Evolutionary conservation across 2,888 invertebrate species (phyloP).

Genomic region (Cantharis flavilabris): DNA sequence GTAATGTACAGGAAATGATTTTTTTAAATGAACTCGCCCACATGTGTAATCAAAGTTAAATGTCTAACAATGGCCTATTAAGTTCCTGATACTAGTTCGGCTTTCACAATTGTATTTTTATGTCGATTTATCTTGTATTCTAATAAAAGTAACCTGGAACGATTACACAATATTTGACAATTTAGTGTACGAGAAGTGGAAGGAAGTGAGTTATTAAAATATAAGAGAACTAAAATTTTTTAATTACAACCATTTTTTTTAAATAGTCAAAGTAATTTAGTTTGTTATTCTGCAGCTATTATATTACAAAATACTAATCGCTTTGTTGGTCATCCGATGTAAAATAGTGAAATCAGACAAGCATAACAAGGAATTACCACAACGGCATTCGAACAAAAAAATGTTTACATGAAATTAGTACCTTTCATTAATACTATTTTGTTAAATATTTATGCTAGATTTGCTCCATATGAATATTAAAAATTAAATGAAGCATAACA

Average conservation of each 20-base stretch:
- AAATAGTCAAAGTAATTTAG: constrained; percentile 20
- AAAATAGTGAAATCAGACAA: constrained; percentile 18
- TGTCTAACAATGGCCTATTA: constrained; percentile 57
- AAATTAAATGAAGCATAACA: constrained; percentile 9
- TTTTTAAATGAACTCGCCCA: constrained; percentile 57
- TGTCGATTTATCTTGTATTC: constrained; percentile 21
- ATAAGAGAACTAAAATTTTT: constrained; percentile 19
- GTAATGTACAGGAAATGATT: constrained; percentile 57
- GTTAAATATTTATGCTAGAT: constrained; percentile 11
- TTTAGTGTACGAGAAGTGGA: constrained; percentile 1
- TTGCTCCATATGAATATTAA: constrained; percentile 3
- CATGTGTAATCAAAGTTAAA: constrained; percentile 57
- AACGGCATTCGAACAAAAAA: constrained; percentile 20
- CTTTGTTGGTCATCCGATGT: constrained; percentile 23
- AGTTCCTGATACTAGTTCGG: constrained; percentile 50
- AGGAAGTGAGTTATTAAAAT: constrained; percentile 25
- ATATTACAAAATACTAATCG: constrained; percentile 21
- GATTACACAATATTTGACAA: constrained; percentile 2
- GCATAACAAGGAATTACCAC: constrained; percentile 15
- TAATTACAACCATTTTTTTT: constrained; percentile 20
- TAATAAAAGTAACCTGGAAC: constrained; percentile 6
- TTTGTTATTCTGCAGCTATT: constrained; percentile 16
- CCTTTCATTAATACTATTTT: constrained; percentile 15
- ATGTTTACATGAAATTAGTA: constrained; percentile 26
- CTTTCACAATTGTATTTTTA: constrained; percentile 49